These are phyloP conservation scores for Lumbricus terrestris DNA, from an alignment of 2,888 invertebrate species.

Conservation along the genomic window DNA sequence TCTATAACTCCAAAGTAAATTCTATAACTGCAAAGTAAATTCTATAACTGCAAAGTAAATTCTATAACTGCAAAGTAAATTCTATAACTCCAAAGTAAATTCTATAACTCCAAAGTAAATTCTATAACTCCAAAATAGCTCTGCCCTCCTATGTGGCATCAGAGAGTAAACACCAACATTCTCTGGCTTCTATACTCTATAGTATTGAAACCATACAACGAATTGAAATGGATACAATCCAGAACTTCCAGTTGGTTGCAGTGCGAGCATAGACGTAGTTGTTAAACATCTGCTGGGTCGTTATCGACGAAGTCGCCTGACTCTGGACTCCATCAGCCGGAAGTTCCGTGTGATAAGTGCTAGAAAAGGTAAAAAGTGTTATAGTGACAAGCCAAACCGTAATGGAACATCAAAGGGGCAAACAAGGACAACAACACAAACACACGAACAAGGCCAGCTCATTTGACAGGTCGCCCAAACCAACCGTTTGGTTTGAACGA, in stretches of 20 bases:
- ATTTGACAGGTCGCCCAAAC: slow-evolving; percentile 10
- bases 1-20: background rate
- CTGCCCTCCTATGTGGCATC: background rate
- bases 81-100: background rate
- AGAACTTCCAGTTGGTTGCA: slow-evolving; percentile 49
- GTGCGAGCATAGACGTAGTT: slow-evolving; percentile 42
- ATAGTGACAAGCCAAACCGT: background rate
- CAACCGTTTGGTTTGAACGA: slow-evolving; percentile 4
- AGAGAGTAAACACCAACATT: background rate
- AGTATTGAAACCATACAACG: too few species aligned
- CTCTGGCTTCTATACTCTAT: background rate
- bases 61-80: too few species aligned
- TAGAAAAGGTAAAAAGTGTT: slow-evolving; percentile 28
- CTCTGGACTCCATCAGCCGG: slow-evolving; percentile 44
- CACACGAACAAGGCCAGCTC: slow-evolving; percentile 7
- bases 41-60: background rate
- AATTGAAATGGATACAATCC: slow-evolving; percentile 39
- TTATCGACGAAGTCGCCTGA: slow-evolving; percentile 10
- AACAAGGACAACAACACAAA: slow-evolving; percentile 13
- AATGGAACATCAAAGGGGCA: background rate
- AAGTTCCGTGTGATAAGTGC: slow-evolving; percentile 45
- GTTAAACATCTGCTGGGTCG: slow-evolving; percentile 39
- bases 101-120: background rate
- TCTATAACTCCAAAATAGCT: background rate
- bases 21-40: background rate